Evolutionary conservation across 2,888 invertebrate species (phyloP).

Genomic region (Heliothis peltigera): DNA sequence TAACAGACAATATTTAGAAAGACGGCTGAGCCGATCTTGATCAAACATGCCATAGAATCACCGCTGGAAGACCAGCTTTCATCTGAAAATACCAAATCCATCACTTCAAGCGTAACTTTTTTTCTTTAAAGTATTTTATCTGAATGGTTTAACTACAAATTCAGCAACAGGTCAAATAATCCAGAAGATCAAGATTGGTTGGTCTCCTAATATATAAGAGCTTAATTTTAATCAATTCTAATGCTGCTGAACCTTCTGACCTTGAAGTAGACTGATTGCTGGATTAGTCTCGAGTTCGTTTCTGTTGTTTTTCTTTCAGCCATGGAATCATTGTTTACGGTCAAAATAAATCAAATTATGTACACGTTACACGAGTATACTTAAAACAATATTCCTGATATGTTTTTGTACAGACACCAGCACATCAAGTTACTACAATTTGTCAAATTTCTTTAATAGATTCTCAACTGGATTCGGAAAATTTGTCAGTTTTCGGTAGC

Average conservation of each 20-base stretch:
- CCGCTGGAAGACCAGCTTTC: too few species aligned
- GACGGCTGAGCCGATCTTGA: too few species aligned
- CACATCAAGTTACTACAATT: too few species aligned
- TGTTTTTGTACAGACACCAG: too few species aligned
- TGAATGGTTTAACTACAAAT: not conserved
- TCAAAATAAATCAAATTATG: not conserved
- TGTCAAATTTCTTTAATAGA: too few species aligned
- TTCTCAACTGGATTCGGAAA: too few species aligned
- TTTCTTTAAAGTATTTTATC: too few species aligned
- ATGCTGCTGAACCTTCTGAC: conserved; percentile 25
- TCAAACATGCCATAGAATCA: too few species aligned
- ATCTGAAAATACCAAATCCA: too few species aligned
- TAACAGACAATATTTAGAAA: too few species aligned
- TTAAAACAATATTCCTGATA: not conserved
- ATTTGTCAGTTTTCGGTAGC: too few species aligned
- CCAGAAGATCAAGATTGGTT: conserved; percentile 11
- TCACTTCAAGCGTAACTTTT: too few species aligned
- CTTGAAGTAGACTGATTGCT: conserved; percentile 46
- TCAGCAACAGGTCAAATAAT: not conserved
- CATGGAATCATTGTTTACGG: not conserved
- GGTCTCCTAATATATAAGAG: conserved; percentile 7
- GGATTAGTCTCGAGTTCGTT: conserved; percentile 14
- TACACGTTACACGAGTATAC: not conserved
- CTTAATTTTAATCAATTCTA: conserved; percentile 23
- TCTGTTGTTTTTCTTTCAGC: conserved; percentile 1